Evolutionary conservation across 2,888 invertebrate genomes (phyloP).

Genomic region (Galerucella calmariensis): DNA sequence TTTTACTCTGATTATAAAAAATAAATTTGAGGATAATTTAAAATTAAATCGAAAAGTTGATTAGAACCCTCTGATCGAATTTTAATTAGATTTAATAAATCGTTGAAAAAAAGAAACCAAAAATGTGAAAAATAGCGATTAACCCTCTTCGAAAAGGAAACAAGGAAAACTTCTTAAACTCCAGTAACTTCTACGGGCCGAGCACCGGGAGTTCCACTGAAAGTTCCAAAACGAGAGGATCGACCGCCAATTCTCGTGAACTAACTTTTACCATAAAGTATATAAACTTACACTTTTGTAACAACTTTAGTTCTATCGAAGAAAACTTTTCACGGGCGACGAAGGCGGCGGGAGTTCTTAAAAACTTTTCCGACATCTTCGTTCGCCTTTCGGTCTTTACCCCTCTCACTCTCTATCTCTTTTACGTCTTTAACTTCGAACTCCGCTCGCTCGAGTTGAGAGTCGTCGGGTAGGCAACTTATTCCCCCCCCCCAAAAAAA

Average conservation of each 20-base stretch:
- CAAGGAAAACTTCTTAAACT: conserved; percentile 24
- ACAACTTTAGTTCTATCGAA: conserved; percentile 62
- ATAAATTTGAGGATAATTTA: no score
- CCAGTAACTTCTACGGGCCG: conserved; percentile 13
- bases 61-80: no score
- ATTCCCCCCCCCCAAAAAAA: conserved; percentile 38
- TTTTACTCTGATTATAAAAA: no score
- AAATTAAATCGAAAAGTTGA: no score
- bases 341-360: conserved; percentile 47
- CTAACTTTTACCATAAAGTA: conserved; percentile 67
- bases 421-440: not conserved
- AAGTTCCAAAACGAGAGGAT: conserved; percentile 20
- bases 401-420: not conserved
- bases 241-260: conserved; percentile 54
- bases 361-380: conserved; percentile 59
- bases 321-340: conserved; percentile 60
- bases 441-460: conserved; percentile 30
- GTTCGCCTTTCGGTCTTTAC: conserved; percentile 14
- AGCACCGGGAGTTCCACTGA: conserved; percentile 20
- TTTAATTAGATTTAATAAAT: no score
- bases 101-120: no score
- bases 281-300: conserved; percentile 67
- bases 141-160: conserved; percentile 13
- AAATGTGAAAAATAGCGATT: not conserved
- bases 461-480: conserved; percentile 32